Base-by-base conservation (phyloP, 2,113 vertebrate species). In the Campylomormyrus tamandua region DNA sequence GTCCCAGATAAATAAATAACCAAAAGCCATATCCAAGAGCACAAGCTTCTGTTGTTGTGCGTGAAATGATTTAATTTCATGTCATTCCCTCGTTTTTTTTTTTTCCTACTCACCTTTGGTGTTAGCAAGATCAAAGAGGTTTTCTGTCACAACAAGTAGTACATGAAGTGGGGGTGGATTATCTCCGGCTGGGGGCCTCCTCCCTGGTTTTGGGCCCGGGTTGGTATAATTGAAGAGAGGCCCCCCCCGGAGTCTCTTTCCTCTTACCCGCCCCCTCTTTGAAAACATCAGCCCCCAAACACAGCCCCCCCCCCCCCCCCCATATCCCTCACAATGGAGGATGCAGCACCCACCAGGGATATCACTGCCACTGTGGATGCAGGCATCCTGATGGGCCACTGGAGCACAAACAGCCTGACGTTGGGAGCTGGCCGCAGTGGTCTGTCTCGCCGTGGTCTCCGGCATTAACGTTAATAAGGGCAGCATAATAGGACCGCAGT, bases 161-260 rank as follows among this genome's bases (percentile, higher is more conserved):
- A 89, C 84, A 83, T 80, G 90, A 89, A 77, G 87, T 87, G 90
- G 89, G 91, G 91, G 90, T 90, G 92, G 91, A 92, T 92, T 92
- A 92, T 85, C 87, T 89, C 86, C 89, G 45, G 89, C 70, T 80
- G 90, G 90, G 92, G 92, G 90, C 90, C 48, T 90, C 80, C 88
- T 90, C 87, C 53, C 74, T 90, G 89, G 80, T 89, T 62, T 27
- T 70, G 48, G 58, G 3, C 88, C 88, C 48, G 88, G 70, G 90
- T 90, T 91, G 89, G 88, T 92, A 92, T 93, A 92, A 93, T 93
- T 92, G 92, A 92, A 93, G 91, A 91, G 89, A 89, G 89, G 90
- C 83, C 53, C 91, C 91, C 91, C 90, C 86, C 53, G 88, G 90
- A 91, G 74, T 48, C 48, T 1, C 74, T 88, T 35, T 48, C 88